Conservation (phyloP, 2,797 vertebrate species). For the Hybognathus amarus region DNA sequence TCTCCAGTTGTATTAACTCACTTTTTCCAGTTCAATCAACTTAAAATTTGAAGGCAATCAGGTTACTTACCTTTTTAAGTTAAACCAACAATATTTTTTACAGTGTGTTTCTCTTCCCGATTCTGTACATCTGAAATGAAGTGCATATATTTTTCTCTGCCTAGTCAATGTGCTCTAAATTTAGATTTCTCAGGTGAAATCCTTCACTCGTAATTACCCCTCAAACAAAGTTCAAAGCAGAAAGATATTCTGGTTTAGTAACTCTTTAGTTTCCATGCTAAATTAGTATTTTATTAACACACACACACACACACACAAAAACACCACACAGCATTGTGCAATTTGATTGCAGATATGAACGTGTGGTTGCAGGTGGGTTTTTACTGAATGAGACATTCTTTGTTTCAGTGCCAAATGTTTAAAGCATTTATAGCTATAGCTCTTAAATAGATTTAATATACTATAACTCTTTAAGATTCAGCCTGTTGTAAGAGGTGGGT, state of each 20-base stretch:
- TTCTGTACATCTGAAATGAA: constrained; percentile 2
- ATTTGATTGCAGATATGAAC: constrained; percentile 9
- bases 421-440: background rate
- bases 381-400: background rate
- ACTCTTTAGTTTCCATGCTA: background rate
- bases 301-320: background rate
- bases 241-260: background rate
- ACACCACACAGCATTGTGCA: constrained; percentile 8
- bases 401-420: constrained; percentile 40
- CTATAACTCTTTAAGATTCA: constrained; percentile 4
- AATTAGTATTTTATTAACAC: constrained; percentile 29
- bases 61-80: no score
- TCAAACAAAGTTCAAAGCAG: constrained; percentile 17
- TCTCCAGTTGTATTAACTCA: no score
- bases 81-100: no score
- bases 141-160: background rate
- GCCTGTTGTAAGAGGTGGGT: constrained; percentile 34
- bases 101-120: background rate
- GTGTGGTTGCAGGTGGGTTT: background rate
- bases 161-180: background rate
- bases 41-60: no score
- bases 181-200: constrained; percentile 18
- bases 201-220: constrained; percentile 7
- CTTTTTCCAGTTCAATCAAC: no score
- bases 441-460: no score